Evolutionary conservation across 2,888 invertebrate species (phyloP).

Genomic region (Leucoma salicis): DNA sequence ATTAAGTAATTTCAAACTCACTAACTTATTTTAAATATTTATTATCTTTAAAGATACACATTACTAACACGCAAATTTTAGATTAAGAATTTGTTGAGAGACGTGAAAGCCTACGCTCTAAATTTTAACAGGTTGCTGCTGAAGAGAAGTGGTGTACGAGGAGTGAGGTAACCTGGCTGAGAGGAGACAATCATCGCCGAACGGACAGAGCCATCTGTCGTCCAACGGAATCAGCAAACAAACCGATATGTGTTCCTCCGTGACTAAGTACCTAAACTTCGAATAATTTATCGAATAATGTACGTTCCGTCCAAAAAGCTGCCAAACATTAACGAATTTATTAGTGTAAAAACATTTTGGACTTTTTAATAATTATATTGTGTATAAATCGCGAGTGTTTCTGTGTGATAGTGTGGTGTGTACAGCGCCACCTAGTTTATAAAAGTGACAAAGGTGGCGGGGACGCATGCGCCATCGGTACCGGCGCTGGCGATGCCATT

Average conservation of each 20-base stretch:
- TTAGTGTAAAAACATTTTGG: conserved; percentile 62
- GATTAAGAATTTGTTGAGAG: conserved; percentile 45
- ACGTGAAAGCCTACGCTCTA: conserved; percentile 76
- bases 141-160: conserved; percentile 67
- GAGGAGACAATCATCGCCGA: conserved; percentile 25
- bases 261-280: conserved; percentile 61
- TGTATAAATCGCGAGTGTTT: conserved; percentile 57
- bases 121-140: conserved; percentile 73
- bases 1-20: not conserved
- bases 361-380: conserved; percentile 44
- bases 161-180: conserved; percentile 77
- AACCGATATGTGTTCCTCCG: conserved; percentile 68
- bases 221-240: conserved; percentile 34
- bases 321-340: conserved; percentile 80
- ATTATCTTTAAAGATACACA: not conserved
- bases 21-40: not conserved
- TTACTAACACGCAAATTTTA: conserved; percentile 2
- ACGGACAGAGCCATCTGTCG: conserved; percentile 32
- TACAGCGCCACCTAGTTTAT: conserved; percentile 67
- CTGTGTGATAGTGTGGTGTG: conserved; percentile 49
- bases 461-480: conserved; percentile 84
- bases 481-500: conserved; percentile 94
- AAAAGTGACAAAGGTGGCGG: conserved; percentile 83
- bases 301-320: conserved; percentile 76
- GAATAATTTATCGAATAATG: conserved; percentile 72